Conservation (phyloP, 2,888 invertebrate genomes). For the Odontomyia ornata region DNA sequence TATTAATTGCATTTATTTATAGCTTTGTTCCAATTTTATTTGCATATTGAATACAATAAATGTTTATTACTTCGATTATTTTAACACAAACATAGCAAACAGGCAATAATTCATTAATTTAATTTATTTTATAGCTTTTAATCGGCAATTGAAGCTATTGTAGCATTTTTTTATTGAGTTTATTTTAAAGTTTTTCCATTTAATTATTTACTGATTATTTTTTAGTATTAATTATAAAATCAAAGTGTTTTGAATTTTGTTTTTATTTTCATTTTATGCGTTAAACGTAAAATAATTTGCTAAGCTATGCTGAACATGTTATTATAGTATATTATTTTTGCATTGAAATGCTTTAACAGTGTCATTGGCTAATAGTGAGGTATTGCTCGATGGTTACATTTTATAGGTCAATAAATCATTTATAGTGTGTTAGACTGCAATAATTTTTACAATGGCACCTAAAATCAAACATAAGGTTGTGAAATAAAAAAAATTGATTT, state of each 20-base stretch:
- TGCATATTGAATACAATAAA: neutral
- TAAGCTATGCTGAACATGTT: slow-evolving; percentile 8
- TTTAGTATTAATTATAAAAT: neutral
- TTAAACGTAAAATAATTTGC: neutral
- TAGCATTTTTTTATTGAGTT: slow-evolving; percentile 15
- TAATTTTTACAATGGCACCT: too few species aligned
- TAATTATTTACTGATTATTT: neutral
- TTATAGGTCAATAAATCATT: neutral
- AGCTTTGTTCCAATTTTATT: neutral
- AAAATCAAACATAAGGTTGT: too few species aligned
- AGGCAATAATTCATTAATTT: slow-evolving; percentile 39
- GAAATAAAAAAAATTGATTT: too few species aligned
- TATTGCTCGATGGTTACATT: neutral
- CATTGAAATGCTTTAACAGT: neutral
- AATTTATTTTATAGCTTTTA: slow-evolving; percentile 2
- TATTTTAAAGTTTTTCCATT: neutral
- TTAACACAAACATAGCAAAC: slow-evolving; percentile 42
- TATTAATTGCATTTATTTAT: slow-evolving; percentile 4
- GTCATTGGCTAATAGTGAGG: neutral
- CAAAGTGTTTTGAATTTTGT: neutral
- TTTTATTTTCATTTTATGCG: neutral
- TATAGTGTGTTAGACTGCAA: neutral
- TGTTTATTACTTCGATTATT: slow-evolving; percentile 11
- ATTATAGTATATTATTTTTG: neutral
- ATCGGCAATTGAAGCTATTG: slow-evolving; percentile 17